Evolutionary conservation across 2,797 vertebrate species (phyloP).

Genomic region (Selene dorsalis): DNA sequence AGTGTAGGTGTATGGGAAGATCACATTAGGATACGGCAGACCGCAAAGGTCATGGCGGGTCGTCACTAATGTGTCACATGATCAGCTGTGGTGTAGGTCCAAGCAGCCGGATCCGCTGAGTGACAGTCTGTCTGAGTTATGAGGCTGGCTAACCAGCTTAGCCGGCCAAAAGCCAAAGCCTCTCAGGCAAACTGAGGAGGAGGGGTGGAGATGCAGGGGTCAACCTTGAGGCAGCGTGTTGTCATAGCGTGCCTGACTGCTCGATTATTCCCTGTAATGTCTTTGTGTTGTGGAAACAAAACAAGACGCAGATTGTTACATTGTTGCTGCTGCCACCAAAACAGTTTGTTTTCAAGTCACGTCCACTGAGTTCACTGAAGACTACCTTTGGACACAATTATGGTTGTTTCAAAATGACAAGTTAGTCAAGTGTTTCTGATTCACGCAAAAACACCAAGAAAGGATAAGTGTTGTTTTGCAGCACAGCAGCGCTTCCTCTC

Average conservation of each 20-base stretch:
- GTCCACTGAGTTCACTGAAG: not conserved
- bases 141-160: conserved; percentile 62
- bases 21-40: conserved; percentile 65
- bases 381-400: conserved; percentile 3
- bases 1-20: conserved; percentile 44
- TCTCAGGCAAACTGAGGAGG: conserved; percentile 30
- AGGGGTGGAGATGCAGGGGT: conserved; percentile 8
- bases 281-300: conserved; percentile 30
- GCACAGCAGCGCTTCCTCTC: not conserved
- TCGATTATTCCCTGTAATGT: conserved; percentile 3
- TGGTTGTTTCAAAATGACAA: conserved; percentile 18
- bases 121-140: conserved; percentile 55
- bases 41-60: conserved; percentile 49
- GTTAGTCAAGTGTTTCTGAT: conserved; percentile 7
- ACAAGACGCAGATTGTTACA: conserved; percentile 45
- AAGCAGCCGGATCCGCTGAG: conserved; percentile 45
- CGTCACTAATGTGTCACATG: conserved; percentile 55
- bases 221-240: conserved; percentile 25
- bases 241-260: conserved; percentile 28
- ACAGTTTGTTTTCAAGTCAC: conserved; percentile 31
- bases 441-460: conserved; percentile 14
- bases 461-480: conserved; percentile 20
- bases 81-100: conserved; percentile 65
- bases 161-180: conserved; percentile 49
- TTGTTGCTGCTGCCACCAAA: conserved; percentile 6